Conservation (phyloP, 1,140 invertebrate species). For the Matsumurasca onukii region DNA sequence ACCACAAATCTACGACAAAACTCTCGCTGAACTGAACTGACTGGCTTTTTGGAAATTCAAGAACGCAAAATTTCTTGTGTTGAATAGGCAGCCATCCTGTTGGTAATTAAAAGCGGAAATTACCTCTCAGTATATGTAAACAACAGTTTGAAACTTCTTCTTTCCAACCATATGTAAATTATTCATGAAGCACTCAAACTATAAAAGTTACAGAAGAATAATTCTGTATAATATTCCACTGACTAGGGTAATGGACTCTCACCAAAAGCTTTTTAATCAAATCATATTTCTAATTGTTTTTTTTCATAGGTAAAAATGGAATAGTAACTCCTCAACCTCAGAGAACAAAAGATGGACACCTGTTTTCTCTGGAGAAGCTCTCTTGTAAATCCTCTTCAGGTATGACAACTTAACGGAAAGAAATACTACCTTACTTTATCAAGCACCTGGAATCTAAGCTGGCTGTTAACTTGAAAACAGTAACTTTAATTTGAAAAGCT, state of each 20-base stretch:
- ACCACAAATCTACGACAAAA: too few relatives aligned
- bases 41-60: too few relatives aligned
- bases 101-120: too few relatives aligned
- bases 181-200: not conserved
- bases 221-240: not conserved
- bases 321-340: conserved; percentile 9
- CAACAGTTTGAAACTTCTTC: not conserved
- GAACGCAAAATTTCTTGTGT: too few relatives aligned
- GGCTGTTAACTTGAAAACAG: not conserved
- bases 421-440: not conserved
- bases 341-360: not conserved
- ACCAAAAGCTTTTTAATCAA: not conserved
- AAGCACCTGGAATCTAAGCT: not conserved
- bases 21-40: too few relatives aligned
- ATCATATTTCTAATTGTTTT: not conserved
- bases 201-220: not conserved
- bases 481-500: not conserved
- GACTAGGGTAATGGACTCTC: not conserved
- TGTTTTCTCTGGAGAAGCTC: not conserved
- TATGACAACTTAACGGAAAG: not conserved
- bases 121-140: not conserved
- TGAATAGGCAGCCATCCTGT: too few relatives aligned
- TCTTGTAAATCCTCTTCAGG: not conserved
- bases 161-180: not conserved
- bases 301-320: conserved; percentile 3